Conservation (phyloP, 2,113 vertebrate genomes). For the Thalassoma bifasciatum region DNA sequence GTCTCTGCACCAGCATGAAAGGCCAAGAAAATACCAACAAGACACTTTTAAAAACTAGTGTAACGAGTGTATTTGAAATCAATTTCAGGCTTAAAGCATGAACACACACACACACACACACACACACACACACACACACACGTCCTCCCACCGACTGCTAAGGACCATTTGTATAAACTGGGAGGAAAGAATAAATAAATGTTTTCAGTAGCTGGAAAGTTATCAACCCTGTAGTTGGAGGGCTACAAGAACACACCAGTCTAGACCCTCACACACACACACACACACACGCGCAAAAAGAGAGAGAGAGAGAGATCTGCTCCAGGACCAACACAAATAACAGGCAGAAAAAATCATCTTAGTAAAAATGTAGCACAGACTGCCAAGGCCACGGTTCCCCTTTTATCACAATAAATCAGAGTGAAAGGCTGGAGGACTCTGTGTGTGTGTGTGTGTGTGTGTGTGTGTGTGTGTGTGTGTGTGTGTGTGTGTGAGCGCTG, state of each 20-base stretch:
- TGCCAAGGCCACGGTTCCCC: conserved; percentile 73
- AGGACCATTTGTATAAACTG: conserved; percentile 52
- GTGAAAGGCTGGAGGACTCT: conserved; percentile 21
- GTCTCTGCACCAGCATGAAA: background rate
- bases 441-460: conserved; percentile 8
- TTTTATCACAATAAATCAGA: conserved; percentile 78
- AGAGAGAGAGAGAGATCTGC: background rate
- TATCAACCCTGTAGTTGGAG: conserved; percentile 55
- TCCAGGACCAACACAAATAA: conserved; percentile 66
- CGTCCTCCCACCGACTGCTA: conserved; percentile 31
- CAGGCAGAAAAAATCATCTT: conserved; percentile 50
- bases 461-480: conserved; percentile 29
- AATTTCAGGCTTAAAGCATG: conserved; percentile 11
- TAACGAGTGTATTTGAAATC: background rate
- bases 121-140: conserved; percentile 6
- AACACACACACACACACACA: conserved; percentile 24
- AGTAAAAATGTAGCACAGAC: conserved; percentile 48
- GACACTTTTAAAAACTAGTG: background rate
- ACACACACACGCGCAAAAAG: background rate
- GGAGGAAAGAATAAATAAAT: conserved; percentile 73
- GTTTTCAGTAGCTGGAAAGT: conserved; percentile 72
- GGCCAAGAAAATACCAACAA: background rate
- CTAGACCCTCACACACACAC: conserved; percentile 14
- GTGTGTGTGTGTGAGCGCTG: conserved; percentile 55
- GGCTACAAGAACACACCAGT: conserved; percentile 26